Conservation (phyloP, 2,888 invertebrate genomes). For the Euplagia quadripunctaria region DNA sequence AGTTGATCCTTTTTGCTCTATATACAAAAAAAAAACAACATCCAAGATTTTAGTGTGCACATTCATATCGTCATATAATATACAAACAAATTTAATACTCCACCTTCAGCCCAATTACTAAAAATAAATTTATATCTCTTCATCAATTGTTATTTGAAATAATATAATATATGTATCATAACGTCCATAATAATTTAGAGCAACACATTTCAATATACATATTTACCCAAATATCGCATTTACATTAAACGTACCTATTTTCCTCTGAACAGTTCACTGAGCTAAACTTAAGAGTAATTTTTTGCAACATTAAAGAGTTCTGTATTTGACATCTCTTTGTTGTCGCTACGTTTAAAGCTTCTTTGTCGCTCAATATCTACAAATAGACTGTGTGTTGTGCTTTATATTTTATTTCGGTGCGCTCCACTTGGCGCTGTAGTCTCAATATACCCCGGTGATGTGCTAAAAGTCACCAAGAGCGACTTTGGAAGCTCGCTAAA, state of each 20-base stretch:
- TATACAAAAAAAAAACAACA: no score
- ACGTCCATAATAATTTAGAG: background rate
- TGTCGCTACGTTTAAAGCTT: constrained; percentile 40
- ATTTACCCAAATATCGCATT: background rate
- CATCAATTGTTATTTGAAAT: background rate
- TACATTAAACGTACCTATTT: constrained; percentile 14
- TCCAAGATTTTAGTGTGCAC: no score
- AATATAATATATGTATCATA: background rate
- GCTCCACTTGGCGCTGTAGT: constrained; percentile 20
- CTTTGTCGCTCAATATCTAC: constrained; percentile 54
- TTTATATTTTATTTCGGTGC: constrained; percentile 30
- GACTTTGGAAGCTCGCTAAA: background rate
- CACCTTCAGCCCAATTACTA: background rate
- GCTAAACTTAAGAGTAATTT: constrained; percentile 29
- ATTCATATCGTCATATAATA: no score
- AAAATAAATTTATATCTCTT: background rate
- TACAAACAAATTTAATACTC: background rate
- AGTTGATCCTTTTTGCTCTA: no score
- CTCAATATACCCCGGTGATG: background rate
- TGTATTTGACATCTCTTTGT: constrained; percentile 57
- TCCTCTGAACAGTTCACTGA: constrained; percentile 19
- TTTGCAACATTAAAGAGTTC: constrained; percentile 42
- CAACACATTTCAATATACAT: background rate
- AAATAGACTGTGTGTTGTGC: constrained; percentile 33
- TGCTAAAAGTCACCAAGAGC: constrained; percentile 1